Base-by-base conservation (phyloP, 2,113 vertebrate species). In the Alces alces region DNA sequence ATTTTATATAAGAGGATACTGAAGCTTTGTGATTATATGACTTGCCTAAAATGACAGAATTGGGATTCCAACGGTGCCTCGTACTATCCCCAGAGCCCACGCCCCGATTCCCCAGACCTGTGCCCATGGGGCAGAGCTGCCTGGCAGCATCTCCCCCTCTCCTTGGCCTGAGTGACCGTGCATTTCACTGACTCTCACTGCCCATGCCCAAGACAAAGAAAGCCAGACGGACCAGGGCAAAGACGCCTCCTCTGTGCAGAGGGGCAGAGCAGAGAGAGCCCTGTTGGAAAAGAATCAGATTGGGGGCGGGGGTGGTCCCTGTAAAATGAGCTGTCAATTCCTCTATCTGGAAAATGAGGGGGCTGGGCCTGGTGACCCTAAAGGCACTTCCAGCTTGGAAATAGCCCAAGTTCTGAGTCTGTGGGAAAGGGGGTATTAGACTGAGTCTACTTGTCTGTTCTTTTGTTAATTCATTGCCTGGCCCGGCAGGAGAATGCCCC, bases 331-430 rank as follows among this genome's bases (percentile, higher is more conserved):
- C 93, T 85, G 93, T 91, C 96, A 95, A 50, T 15, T 45, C 6
- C 55, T 93, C 91, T 73, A 76, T 87, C 89, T 7, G 4, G 43
- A 92, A 97, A 96, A 93, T 47, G 54, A 91, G 91, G 96, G 87
- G 85, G 30, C 87, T 28, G 92, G 43, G 88, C 90, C 58, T 2
- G 0, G 0, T 76, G 95, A 93, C 87, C 92, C 64, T 33, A 7
- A 39, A 84, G 87, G 47, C n/a, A 84, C 66, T 89, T 79, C 60
- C 84, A 21, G 80, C 87, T 87, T 54, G 70, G 47, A 89, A 86
- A 78, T 33, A n/a, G 36, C 43, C 5, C 1, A 45, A 57, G 61
- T 54, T 80, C 86, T 16, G 27, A 64, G 52, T 45, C 58, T 19
- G n/a, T 2, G 86, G 92, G 86, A 89, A 61, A 10, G 0, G 0